Evolutionary conservation across 2,888 invertebrate species (phyloP), one percentile per base, ranked within the genome.

Genomic region (Druceiella hillmani): DNA sequence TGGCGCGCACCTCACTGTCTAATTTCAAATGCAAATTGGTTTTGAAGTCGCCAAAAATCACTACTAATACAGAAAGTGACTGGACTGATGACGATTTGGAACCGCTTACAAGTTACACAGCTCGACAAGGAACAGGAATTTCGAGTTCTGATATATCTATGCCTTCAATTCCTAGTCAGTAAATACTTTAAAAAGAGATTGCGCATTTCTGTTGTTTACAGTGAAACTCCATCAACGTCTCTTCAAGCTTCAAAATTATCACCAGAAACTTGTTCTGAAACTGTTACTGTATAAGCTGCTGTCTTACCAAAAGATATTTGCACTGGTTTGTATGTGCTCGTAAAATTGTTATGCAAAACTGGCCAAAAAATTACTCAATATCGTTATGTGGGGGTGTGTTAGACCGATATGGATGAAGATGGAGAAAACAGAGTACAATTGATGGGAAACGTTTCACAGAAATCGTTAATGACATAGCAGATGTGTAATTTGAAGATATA

Each of bases 401-500:
- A 32, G 36, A 45, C 38, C 17, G 42, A 42, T 41, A 41, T 44
- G 33, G 38, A 44, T 34, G 41, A 41, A 40, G 40, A 36, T 36
- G 40, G 36, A 36, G 36, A 40, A 17, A 10, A 24, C 5, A 36
- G 36, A 36, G 36, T 36, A 36, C 36, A 36, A 30, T 36, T 36
- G 44, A 43, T 45, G 43, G 40, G 33, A 47, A 45, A 36, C 39
- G 28, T 16, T 43, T 43, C 24, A 42, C 42, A 26, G 32, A 45
- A 48, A 44, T 45, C 14, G 25, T 41, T 31, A 46, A 46, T 38
- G 47, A 48, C 42, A 46, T 48, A 48, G 45, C 45, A 50, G 46
- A 46, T 36, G 44, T 47, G 37, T 46, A 39, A 47, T 48, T 45
- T 45, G 49, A 46, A 11, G 45, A 49, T 34, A 43, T 43, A 36